Percentiles rank a stretch among this genome's conserved stretches.
Conservation (phyloP, 2,797 vertebrate species). For the Rhynchotus rufescens region DNA sequence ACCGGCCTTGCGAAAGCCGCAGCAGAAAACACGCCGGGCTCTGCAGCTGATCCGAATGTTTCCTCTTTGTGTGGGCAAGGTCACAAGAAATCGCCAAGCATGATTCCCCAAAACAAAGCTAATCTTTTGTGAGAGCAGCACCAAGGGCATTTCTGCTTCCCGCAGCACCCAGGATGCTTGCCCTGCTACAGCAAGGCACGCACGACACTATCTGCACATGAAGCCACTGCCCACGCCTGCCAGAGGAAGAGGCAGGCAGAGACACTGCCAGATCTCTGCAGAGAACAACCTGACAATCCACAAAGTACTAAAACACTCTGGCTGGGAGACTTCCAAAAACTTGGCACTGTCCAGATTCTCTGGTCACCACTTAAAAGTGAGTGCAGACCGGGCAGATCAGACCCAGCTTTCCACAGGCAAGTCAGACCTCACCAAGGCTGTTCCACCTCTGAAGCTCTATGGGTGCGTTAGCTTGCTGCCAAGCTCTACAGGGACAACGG, state of each 20-base stretch:
- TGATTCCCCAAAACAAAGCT: fast-evolving
- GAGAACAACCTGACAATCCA: background rate
- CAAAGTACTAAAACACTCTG: background rate
- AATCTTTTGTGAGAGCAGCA: background rate
- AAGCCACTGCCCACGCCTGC: background rate
- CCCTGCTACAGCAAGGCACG: no score
- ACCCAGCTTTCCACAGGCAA: background rate
- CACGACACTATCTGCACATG: fast-evolving
- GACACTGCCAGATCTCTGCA: background rate
- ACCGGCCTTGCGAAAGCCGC: fast-evolving
- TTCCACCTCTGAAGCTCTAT: fast-evolving
- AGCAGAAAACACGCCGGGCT: background rate
- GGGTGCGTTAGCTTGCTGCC: background rate
- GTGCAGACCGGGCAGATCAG: background rate
- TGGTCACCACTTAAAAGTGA: background rate
- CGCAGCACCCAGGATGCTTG: background rate
- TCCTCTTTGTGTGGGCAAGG: background rate
- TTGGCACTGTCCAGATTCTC: background rate
- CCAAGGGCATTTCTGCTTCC: background rate
- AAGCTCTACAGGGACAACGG: background rate
- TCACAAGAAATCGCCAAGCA: background rate
- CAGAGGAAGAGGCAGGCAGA: background rate
- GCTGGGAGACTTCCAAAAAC: background rate
- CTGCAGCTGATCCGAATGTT: background rate
- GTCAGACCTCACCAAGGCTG: background rate